These are phyloP conservation scores for Apoda limacodes DNA, from an alignment of 2,888 invertebrate genomes.

Conservation along the genomic window DNA sequence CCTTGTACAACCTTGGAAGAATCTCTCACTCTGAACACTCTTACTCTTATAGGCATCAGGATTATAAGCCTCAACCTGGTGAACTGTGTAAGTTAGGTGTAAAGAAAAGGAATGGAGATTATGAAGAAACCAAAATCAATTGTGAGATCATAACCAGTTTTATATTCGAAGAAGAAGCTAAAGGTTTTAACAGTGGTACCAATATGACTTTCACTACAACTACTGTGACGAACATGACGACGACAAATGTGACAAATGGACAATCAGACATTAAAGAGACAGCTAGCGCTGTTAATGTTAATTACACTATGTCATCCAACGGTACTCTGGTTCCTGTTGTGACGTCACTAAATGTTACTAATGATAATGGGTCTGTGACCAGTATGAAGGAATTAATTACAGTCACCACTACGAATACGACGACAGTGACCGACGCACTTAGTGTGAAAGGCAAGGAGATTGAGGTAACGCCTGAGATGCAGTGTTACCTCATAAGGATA, in stretches of 20 bases:
- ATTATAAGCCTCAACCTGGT: conserved; percentile 42
- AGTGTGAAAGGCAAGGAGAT: conserved; percentile 51
- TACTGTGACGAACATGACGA: conserved; percentile 46
- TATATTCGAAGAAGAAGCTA: conserved; percentile 36
- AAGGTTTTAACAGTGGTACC: conserved; percentile 28
- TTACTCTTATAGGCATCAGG: too few species aligned
- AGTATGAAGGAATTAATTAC: conserved; percentile 23
- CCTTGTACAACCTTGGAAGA: conserved; percentile 54
- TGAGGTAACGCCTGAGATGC: conserved; percentile 49
- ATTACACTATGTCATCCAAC: conserved; percentile 41
- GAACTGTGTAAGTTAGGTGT: conserved; percentile 54
- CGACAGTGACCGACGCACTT: conserved; percentile 47
- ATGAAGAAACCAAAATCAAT: conserved; percentile 54
- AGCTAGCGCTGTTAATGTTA: conserved; percentile 21
- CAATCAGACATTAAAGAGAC: too few species aligned
- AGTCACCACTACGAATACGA: conserved; percentile 43
- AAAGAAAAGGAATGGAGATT: conserved; percentile 50
- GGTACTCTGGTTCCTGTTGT: conserved; percentile 41
- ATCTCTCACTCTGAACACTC: conserved; percentile 30
- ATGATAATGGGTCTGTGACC: too few species aligned
- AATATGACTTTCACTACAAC: conserved; percentile 38
- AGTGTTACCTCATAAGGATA: conserved; percentile 45
- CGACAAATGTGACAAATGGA: conserved; percentile 29
- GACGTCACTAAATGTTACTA: conserved; percentile 23
- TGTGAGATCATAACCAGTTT: conserved; percentile 53